Evolutionary conservation across 2,888 invertebrate genomes (phyloP).

Genomic region (Drosophila setosimentum): DNA sequence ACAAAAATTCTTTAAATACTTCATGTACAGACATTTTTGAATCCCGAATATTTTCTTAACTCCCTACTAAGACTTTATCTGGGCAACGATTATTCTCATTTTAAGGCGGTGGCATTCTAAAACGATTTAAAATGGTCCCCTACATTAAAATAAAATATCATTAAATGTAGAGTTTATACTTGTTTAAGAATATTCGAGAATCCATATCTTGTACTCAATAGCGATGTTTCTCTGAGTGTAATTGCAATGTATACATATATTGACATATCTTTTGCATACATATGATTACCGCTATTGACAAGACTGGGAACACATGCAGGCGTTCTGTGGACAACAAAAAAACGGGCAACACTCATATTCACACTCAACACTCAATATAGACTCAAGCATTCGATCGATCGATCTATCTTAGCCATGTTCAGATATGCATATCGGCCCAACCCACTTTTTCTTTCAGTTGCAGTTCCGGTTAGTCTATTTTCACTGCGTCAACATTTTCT

Average conservation of each 20-base stretch:
- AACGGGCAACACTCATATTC: conserved; percentile 27
- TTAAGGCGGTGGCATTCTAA: neutral
- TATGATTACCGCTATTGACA: conserved; percentile 68
- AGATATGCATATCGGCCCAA: conserved; percentile 55
- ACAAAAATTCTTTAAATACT: neutral
- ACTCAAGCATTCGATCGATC: conserved; percentile 15
- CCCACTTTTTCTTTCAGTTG: conserved; percentile 69
- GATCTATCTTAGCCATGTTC: conserved; percentile 42
- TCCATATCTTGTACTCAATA: neutral
- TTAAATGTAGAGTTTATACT: neutral
- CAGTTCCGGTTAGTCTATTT: conserved; percentile 76
- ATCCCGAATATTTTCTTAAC: neutral
- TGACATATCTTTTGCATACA: conserved; percentile 65
- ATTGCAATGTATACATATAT: conserved; percentile 13
- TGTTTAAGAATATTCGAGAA: neutral
- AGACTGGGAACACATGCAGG: conserved; percentile 37
- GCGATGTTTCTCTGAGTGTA: conserved; percentile 6
- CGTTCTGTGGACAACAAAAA: conserved; percentile 9
- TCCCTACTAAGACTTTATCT: neutral
- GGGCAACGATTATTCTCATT: neutral
- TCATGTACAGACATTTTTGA: neutral
- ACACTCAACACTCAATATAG: conserved; percentile 39
- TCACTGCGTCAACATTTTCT: conserved; percentile 42
- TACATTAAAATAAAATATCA: neutral
- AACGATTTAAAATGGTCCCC: too few species aligned